These are phyloP conservation scores for Pristionchus maxplancki DNA, from an alignment of 2,888 invertebrate species.

Conservation along the genomic window DNA sequence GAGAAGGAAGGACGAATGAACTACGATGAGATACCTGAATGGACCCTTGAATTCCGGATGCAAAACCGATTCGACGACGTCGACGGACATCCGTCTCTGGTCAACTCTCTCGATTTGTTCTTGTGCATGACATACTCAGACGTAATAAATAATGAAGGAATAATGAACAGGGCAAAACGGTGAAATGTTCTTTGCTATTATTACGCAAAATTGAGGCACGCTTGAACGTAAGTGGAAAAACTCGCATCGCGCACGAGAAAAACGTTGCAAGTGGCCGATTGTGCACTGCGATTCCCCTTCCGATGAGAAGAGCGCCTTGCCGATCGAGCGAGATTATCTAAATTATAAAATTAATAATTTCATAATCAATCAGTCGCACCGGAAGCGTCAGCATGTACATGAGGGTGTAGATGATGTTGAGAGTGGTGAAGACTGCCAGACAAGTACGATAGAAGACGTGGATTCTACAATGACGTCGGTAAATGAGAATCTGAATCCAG, in stretches of 20 bases:
- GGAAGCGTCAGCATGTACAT: conserved; percentile 11
- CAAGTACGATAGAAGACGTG: conserved; percentile 21
- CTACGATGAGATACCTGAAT: conserved; percentile 45
- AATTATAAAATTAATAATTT: neutral
- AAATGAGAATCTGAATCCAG: neutral
- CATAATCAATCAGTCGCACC: neutral
- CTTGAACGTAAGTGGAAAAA: no score
- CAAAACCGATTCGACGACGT: no score
- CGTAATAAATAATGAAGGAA: no score
- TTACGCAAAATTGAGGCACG: neutral
- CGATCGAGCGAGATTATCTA: conserved; percentile 27
- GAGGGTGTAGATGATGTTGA: conserved; percentile 20
- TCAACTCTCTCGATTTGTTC: no score
- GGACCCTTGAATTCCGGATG: no score
- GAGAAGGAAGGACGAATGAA: conserved; percentile 39
- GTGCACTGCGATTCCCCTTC: neutral
- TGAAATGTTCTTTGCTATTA: no score
- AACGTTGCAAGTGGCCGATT: neutral
- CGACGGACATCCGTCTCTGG: no score
- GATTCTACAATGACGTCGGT: neutral
- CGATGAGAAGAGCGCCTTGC: conserved; percentile 27
- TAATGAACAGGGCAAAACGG: no score
- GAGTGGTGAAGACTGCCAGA: neutral
- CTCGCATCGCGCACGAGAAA: neutral
- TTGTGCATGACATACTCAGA: no score